These are phyloP conservation scores for Hypselothyrea guttata DNA, from an alignment of 2,888 invertebrate genomes.

Conservation along the genomic window DNA sequence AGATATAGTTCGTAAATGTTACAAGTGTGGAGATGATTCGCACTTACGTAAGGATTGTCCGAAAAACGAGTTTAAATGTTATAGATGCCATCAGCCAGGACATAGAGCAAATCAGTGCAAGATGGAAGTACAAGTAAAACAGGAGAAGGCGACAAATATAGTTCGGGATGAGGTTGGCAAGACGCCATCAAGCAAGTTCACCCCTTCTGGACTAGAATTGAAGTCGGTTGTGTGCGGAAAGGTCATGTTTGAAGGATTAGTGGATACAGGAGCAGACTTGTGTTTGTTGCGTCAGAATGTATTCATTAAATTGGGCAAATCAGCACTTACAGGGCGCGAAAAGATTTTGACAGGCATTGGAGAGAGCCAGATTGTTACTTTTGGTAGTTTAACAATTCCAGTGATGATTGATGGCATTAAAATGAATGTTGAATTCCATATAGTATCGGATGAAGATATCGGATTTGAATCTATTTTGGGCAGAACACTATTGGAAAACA, in stretches of 20 bases:
- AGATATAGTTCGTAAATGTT: slow-evolving; percentile 5
- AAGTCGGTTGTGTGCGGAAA: not conserved
- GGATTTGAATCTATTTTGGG: not conserved
- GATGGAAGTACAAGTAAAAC: not conserved
- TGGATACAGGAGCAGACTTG: slow-evolving; percentile 7
- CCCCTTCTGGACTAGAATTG: slow-evolving; percentile 7
- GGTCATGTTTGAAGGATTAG: slow-evolving; percentile 2
- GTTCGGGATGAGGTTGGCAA: not conserved
- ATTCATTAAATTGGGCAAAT: not conserved
- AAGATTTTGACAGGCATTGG: slow-evolving; percentile 4
- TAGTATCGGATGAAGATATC: slow-evolving; percentile 1
- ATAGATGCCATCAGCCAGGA: not conserved
- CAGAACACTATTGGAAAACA: not conserved
- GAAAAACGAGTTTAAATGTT: not conserved
- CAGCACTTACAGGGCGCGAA: not conserved
- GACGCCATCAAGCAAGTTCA: slow-evolving; percentile 3
- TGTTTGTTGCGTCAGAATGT: not conserved
- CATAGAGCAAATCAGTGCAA: not conserved
- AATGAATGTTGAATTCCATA: slow-evolving; percentile 3
- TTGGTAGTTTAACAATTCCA: not conserved
- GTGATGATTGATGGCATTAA: slow-evolving; percentile 1
- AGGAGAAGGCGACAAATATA: not conserved
- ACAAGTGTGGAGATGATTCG: slow-evolving; percentile 6
- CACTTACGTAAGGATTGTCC: not conserved
- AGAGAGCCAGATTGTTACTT: not conserved